A percentile compares a stretch with the other conserved stretches of the same genome.
Evolutionary conservation across 2,888 invertebrate species (phyloP).

Genomic region (Thymelicus acteon): DNA sequence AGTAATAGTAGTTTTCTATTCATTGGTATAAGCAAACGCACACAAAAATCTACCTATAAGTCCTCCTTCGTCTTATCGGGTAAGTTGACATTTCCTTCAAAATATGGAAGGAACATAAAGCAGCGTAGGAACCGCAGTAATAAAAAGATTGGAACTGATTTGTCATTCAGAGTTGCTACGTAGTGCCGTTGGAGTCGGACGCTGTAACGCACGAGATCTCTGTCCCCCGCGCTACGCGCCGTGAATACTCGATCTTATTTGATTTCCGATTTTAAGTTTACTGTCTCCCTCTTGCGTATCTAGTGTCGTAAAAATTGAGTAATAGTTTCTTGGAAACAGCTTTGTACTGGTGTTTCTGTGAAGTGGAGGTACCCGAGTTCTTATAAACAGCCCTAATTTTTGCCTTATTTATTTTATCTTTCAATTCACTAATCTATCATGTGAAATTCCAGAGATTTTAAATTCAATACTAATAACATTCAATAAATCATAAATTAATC

Average conservation of each 20-base stretch:
- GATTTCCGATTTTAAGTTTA: slow-evolving; percentile 31
- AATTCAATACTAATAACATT: too few species aligned
- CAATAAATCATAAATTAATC: too few species aligned
- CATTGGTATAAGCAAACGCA: too few species aligned
- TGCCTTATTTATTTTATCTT: too few species aligned
- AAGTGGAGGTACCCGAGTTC: not conserved
- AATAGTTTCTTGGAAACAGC: not conserved
- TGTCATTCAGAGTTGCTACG: slow-evolving; percentile 51
- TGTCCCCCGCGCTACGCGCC: slow-evolving; percentile 38
- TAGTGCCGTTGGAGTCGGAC: slow-evolving; percentile 38
- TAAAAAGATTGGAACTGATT: slow-evolving; percentile 67
- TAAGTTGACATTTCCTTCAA: slow-evolving; percentile 16
- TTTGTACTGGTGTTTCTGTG: not conserved
- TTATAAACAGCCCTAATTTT: too few species aligned
- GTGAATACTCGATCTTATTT: slow-evolving; percentile 40
- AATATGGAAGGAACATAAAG: slow-evolving; percentile 19
- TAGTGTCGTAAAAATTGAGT: slow-evolving; percentile 5
- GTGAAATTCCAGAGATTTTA: too few species aligned
- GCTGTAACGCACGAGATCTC: slow-evolving; percentile 34
- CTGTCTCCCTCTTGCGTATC: not conserved
- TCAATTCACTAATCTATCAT: too few species aligned
- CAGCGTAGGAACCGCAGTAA: slow-evolving; percentile 47
- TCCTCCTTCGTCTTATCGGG: not conserved
- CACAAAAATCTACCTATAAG: too few species aligned
- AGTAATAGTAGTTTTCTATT: too few species aligned